These are phyloP conservation scores for Taurulus bubalis DNA, from an alignment of 2,113 vertebrate species.

Conservation along the genomic window DNA sequence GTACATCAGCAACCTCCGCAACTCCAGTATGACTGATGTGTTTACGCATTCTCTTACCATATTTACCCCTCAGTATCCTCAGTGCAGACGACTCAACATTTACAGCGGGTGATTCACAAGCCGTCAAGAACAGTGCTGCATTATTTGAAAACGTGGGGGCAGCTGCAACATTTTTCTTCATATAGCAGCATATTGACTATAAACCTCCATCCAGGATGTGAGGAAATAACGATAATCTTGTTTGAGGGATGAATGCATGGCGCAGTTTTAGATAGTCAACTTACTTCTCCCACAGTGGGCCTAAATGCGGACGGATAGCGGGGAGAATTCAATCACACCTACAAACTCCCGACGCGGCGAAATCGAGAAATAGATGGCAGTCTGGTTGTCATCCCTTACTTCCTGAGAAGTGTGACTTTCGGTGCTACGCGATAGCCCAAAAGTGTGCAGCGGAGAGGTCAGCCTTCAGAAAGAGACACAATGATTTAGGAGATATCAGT, in stretches of 20 bases:
- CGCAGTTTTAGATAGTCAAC: constrained; percentile 43
- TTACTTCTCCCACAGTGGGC: constrained; percentile 39
- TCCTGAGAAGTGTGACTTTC: constrained; percentile 77
- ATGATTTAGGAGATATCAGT: constrained; percentile 69
- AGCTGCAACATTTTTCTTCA: constrained; percentile 72
- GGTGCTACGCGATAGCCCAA: constrained; percentile 63
- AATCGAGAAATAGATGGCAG: constrained; percentile 75
- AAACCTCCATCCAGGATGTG: constrained; percentile 42
- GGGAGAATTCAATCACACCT: constrained; percentile 69
- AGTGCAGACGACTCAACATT: constrained; percentile 56
- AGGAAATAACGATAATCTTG: constrained; percentile 66
- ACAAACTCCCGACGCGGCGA: constrained; percentile 38
- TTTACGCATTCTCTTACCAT: constrained; percentile 74
- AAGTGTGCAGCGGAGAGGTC: constrained; percentile 68
- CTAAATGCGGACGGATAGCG: constrained; percentile 28
- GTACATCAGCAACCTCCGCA: constrained; percentile 72
- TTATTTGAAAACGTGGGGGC: constrained; percentile 67
- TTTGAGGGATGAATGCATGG: constrained; percentile 57
- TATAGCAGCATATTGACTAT: constrained; percentile 57
- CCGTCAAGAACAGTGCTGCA: constrained; percentile 54
- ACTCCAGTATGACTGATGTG: constrained; percentile 76
- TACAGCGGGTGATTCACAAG: constrained; percentile 61
- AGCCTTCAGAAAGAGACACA: constrained; percentile 65
- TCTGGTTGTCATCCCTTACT: constrained; percentile 74
- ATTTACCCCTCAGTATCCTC: constrained; percentile 67